Percentiles rank a stretch among this genome's conserved stretches.
Conservation (phyloP, 1,140 invertebrate genomes). For the Sycophila sp. region DNA sequence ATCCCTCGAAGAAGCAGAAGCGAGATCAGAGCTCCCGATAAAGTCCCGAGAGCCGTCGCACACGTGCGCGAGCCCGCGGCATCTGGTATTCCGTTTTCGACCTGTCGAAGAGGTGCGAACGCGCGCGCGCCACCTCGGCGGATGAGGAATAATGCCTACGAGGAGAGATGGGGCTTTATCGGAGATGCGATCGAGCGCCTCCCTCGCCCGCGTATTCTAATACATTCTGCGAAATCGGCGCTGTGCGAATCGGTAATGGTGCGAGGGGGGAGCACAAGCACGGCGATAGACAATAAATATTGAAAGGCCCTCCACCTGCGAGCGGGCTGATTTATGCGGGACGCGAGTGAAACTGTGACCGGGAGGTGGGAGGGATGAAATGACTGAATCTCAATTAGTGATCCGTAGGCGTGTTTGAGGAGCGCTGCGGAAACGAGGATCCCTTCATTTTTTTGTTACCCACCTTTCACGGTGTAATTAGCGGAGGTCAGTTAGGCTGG, state of each 20-base stretch:
- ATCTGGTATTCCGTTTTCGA: slow-evolving; percentile 56
- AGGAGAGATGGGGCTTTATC: slow-evolving; percentile 41
- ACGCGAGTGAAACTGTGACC: slow-evolving; percentile 20
- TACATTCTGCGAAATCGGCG: slow-evolving; percentile 58
- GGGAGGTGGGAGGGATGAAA: slow-evolving; percentile 52
- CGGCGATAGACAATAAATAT: slow-evolving; percentile 61
- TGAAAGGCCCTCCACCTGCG: slow-evolving; percentile 56
- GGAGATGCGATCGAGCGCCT: slow-evolving; percentile 45
- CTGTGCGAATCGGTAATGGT: slow-evolving; percentile 24
- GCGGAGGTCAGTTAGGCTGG: too few relatives aligned
- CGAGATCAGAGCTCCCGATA: slow-evolving; percentile 11
- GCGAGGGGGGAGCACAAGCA: slow-evolving; percentile 43
- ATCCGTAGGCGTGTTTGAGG: slow-evolving; percentile 57
- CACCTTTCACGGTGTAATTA: neutral
- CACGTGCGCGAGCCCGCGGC: slow-evolving; percentile 40
- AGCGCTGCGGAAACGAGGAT: too few relatives aligned
- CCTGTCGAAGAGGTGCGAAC: slow-evolving; percentile 39
- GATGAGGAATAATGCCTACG: slow-evolving; percentile 32
- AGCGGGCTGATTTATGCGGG: neutral
- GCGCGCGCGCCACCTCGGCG: slow-evolving; percentile 34
- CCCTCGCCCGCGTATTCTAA: slow-evolving; percentile 55
- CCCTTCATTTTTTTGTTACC: too few relatives aligned
- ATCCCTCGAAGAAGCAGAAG: neutral
- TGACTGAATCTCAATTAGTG: slow-evolving; percentile 63
- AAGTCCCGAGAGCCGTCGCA: neutral